A percentile compares a stretch with the other conserved stretches of the same genome.
phyloP scores from a whole-genome alignment of 2,888 invertebrate species.

The Micoletzkya japonica region DNA sequence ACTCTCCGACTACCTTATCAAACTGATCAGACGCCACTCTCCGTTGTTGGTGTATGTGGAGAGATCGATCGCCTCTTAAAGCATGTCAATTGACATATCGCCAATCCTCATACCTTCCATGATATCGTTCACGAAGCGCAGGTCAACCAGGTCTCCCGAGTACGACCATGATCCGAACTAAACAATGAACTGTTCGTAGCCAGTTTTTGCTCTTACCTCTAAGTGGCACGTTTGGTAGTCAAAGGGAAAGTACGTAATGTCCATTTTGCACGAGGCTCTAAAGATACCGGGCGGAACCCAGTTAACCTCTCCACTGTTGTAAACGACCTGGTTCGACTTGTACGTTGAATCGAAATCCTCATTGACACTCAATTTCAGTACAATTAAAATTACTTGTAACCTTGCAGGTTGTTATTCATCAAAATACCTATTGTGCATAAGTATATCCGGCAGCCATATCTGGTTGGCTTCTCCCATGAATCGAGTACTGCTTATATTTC shows the following conservation, averaged over 20 bases:
- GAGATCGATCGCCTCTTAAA: conserved; percentile 47
- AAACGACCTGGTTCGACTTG: conserved; percentile 54
- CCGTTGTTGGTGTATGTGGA: conserved; percentile 56
- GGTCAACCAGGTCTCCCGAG: conserved; percentile 84
- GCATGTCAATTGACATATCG: background rate
- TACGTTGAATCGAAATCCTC: conserved; percentile 55
- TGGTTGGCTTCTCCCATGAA: conserved; percentile 51
- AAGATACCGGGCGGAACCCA: conserved; percentile 57
- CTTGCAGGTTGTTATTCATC: background rate
- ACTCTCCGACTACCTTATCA: background rate
- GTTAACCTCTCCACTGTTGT: conserved; percentile 53
- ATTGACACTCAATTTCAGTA: conserved; percentile 44
- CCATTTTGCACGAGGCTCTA: conserved; percentile 51
- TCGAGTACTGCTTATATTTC: conserved; percentile 50
- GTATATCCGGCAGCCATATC: conserved; percentile 55
- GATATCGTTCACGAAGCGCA: conserved; percentile 66
- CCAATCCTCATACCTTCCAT: conserved; percentile 31
- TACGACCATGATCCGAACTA: conserved; percentile 97
- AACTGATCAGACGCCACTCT: conserved; percentile 50
- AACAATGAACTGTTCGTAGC: conserved; percentile 19
- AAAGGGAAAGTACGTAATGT: conserved; percentile 55
- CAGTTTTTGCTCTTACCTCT: conserved; percentile 31
- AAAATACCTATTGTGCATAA: conserved; percentile 51
- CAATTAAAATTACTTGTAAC: background rate
- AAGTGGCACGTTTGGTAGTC: conserved; percentile 54